These are phyloP conservation scores for Orchesella cincta DNA, from an alignment of 1,140 invertebrate genomes.

Conservation along the genomic window DNA sequence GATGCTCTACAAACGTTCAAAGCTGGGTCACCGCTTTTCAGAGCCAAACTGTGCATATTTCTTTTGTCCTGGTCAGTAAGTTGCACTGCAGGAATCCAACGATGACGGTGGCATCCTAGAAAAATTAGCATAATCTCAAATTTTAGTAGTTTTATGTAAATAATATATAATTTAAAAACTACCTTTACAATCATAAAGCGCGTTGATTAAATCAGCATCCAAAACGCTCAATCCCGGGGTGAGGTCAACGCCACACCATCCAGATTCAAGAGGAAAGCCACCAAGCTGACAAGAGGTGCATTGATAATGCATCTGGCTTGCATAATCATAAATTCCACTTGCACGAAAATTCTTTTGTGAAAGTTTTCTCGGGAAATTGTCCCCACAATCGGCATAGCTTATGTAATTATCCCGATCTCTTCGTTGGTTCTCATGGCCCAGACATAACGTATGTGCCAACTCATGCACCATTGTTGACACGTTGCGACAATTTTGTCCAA, in stretches of 20 bases:
- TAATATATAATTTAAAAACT: too few relatives aligned
- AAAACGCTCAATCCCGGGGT: not conserved
- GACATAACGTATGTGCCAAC: not conserved
- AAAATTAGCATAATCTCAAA: too few relatives aligned
- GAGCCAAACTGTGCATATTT: not conserved
- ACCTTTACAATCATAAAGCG: constrained; percentile 2
- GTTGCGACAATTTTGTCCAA: not conserved
- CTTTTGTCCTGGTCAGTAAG: not conserved
- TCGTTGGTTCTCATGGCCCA: not conserved
- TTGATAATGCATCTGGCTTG: constrained; percentile 15
- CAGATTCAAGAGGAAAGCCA: not conserved
- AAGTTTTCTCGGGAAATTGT: not conserved
- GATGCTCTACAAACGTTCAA: not conserved
- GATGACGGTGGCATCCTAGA: not conserved
- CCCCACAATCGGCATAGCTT: not conserved
- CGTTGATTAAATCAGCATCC: constrained; percentile 14
- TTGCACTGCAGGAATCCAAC: not conserved
- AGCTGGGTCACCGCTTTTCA: not conserved
- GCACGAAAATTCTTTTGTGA: too few relatives aligned
- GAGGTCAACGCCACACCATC: not conserved
- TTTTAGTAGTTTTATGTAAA: too few relatives aligned
- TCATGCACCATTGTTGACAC: not conserved
- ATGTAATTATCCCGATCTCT: not conserved
- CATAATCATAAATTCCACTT: too few relatives aligned
- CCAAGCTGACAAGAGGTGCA: not conserved